A percentile compares a stretch with the other conserved stretches of the same genome.
These are phyloP conservation scores for Cardiocondyla obscurior DNA, from an alignment of 1,140 invertebrate species.

Conservation along the genomic window DNA sequence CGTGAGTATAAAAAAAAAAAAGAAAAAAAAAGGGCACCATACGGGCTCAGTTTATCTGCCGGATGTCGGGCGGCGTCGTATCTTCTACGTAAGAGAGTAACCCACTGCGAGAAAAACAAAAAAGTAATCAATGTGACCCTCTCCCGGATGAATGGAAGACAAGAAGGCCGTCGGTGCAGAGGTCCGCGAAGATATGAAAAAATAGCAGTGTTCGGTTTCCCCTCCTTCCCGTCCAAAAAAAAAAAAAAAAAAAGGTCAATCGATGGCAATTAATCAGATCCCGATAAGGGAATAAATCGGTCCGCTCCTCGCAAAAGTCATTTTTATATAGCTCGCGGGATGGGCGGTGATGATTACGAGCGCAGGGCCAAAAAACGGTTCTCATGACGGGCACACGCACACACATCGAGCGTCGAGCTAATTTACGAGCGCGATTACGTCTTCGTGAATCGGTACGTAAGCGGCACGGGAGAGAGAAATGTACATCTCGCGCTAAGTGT, in stretches of 20 bases:
- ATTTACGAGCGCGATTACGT: slow-evolving; percentile 25
- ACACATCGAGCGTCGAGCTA: not conserved
- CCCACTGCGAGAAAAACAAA: not conserved
- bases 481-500: not conserved
- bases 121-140: slow-evolving; percentile 39
- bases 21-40: not conserved
- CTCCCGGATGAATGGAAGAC: slow-evolving; percentile 35
- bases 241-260: slow-evolving; percentile 5
- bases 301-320: not conserved
- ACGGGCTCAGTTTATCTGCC: slow-evolving; percentile 24
- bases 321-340: not conserved
- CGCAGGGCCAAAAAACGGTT: not conserved
- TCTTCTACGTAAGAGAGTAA: not conserved
- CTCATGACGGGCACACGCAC: not conserved
- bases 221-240: no score
- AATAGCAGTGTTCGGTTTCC: not conserved
- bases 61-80: slow-evolving; percentile 25
- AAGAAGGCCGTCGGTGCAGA: slow-evolving; percentile 32
- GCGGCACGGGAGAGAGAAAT: not conserved
- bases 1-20: not conserved
- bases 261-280: slow-evolving; percentile 7
- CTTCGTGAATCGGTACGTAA: not conserved
- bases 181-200: slow-evolving; percentile 50
- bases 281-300: not conserved
- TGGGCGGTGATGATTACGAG: not conserved